Conservation (phyloP, 2,113 vertebrate genomes). For the Crotalus horridus region DNA sequence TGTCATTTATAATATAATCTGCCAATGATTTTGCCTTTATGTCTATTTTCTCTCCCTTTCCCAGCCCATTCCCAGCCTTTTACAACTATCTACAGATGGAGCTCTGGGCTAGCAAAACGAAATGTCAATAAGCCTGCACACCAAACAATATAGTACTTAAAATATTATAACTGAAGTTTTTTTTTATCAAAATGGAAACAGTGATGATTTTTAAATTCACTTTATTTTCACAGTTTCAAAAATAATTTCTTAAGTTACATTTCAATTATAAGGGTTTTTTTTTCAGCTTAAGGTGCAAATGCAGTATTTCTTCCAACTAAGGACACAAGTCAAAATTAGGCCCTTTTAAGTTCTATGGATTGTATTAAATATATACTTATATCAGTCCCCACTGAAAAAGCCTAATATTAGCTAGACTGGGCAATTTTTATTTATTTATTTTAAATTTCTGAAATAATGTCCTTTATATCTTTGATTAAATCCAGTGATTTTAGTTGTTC, state of each 20-base stretch:
- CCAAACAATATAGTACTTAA: neutral
- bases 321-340: neutral
- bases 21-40: neutral
- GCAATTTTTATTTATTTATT: neutral
- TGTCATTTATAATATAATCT: neutral
- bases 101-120: neutral
- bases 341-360: neutral
- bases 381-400: neutral
- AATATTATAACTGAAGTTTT: neutral
- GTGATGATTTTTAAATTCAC: constrained; percentile 53
- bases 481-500: neutral
- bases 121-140: neutral
- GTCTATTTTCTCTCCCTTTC: neutral
- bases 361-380: neutral
- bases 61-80: neutral
- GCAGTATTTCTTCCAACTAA: constrained; percentile 33
- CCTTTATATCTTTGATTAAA: neutral
- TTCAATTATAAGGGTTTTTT: constrained; percentile 46
- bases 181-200: constrained; percentile 2
- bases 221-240: constrained; percentile 72
- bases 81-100: neutral
- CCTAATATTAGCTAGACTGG: neutral
- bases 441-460: neutral
- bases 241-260: constrained; percentile 54
- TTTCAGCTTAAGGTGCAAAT: constrained; percentile 41